These are phyloP conservation scores for Cyclophora punctaria DNA, from an alignment of 2,888 invertebrate genomes.

Conservation along the genomic window DNA sequence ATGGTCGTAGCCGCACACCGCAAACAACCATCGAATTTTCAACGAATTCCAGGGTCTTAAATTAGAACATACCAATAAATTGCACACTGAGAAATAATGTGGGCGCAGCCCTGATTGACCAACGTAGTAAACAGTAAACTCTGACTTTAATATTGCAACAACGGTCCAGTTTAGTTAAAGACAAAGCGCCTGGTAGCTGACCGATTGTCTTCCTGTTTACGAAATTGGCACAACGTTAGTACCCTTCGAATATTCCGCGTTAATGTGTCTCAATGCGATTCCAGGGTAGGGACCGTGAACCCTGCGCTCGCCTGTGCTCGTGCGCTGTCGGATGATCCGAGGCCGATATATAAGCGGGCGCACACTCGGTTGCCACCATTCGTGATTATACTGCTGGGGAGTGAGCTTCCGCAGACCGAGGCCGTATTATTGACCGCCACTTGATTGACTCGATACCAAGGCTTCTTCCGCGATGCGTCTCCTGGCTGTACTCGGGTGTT, in stretches of 20 bases:
- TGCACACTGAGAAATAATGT: conserved; percentile 11
- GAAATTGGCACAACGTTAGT: conserved; percentile 26
- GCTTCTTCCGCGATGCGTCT: conserved; percentile 58
- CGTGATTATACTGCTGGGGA: conserved; percentile 60
- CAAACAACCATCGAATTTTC: not conserved
- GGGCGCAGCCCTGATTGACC: conserved; percentile 17
- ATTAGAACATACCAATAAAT: conserved; percentile 11
- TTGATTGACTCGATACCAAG: conserved; percentile 60
- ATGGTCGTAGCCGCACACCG: no score
- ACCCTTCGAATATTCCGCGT: conserved; percentile 43
- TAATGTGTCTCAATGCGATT: conserved; percentile 48
- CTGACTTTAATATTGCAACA: conserved; percentile 22
- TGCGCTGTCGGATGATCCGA: conserved; percentile 66
- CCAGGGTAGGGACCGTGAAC: conserved; percentile 70
- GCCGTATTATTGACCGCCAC: conserved; percentile 54
- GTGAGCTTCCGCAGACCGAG: conserved; percentile 62
- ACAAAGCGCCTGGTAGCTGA: conserved; percentile 25
- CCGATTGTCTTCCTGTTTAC: conserved; percentile 42
- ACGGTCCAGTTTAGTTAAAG: conserved; percentile 26
- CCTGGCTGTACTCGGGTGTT: conserved; percentile 26
- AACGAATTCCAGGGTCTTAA: conserved; percentile 4
- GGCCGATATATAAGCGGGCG: conserved; percentile 69
- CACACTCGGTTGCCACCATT: conserved; percentile 66
- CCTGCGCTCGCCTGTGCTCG: conserved; percentile 51
- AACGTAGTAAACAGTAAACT: conserved; percentile 12